A percentile compares a stretch with the other conserved stretches of the same genome.
Evolutionary conservation across 1,140 invertebrate genomes (phyloP).

Genomic region (Diorhabda carinulata): DNA sequence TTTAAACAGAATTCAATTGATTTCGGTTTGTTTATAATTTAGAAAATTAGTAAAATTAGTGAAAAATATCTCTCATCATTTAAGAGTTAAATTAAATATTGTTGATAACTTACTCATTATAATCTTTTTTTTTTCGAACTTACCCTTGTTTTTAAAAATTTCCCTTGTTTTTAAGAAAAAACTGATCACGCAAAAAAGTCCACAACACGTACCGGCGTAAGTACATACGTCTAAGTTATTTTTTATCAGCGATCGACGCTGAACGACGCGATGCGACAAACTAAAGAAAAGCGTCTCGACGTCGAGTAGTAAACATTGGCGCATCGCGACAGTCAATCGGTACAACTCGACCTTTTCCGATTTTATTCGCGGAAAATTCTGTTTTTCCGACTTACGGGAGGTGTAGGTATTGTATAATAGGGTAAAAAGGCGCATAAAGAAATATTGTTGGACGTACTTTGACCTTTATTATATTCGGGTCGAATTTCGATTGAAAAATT

Average conservation of each 20-base stretch:
- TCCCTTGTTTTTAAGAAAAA: neutral
- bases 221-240: neutral
- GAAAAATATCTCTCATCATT: too few relatives aligned
- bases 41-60: too few relatives aligned
- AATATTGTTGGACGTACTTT: neutral
- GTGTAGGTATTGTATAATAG: constrained; percentile 1
- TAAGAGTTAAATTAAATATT: too few relatives aligned
- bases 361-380: constrained; percentile 2
- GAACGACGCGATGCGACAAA: constrained; percentile 36
- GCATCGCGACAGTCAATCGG: constrained; percentile 39
- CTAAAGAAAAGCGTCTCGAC: constrained; percentile 41
- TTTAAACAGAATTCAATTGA: too few relatives aligned
- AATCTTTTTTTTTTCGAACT: neutral
- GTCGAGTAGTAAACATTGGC: constrained; percentile 40
- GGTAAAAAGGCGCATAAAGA: neutral
- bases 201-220: constrained; percentile 4
- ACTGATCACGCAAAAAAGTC: neutral
- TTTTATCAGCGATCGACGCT: constrained; percentile 9
- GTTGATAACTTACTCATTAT: too few relatives aligned
- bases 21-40: too few relatives aligned
- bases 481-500: too few relatives aligned
- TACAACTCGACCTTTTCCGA: constrained; percentile 26
- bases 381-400: neutral
- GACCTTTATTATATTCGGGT: neutral
- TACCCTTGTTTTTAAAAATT: neutral